Base-by-base conservation (phyloP, 1,140 invertebrate genomes). In the Armadillidium nasatum region DNA sequence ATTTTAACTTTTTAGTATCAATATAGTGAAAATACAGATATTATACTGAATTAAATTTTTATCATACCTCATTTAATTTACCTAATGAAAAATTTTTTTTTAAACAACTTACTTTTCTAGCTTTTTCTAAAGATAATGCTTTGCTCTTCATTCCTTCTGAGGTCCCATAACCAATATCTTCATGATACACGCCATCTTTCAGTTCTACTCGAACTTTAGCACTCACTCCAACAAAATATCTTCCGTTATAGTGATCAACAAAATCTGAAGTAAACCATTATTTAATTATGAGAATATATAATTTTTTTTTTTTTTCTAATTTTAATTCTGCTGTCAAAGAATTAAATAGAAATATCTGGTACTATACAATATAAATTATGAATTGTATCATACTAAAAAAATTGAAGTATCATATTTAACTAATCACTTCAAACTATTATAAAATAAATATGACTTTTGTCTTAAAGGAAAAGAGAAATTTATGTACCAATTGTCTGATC, bases 131-230 rank as follows among this genome's bases (percentile, higher is more conserved):
- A 15, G 85, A 84, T 50, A 86, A 78, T n/a, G 85, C 85, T 75
- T 86, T 86, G 7, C 85, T 86, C 76, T 82, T 85, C 84, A 87
- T 85, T 69, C 86, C 86, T 82, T 87, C 86, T 82, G 85, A 86
- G 0, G 86, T 85, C 15, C 86, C 86, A 84, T 87, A 87, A 15
- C 86, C 86, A 72, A 87, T 84, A 81, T 87, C 86, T 82, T 87
- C 86, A 83, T 87, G 86, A 72, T 83, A 86, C 22, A 84, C 82
- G 72, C 86, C 86, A 84, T 87, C 86, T 84, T 86, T 86, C 10
- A 87, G 80, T 72, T 85, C 84, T 19, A 87, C 86, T 80, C 83
- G 83, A 7, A 87, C 85, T 80, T 84, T 84, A 9, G 86, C 85
- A 83, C 85, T 86, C 11, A 87, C 85, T 23, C 86, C 86, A 21